Evolutionary conservation across 53 echinoderm and acorn worm species (phyloP).

Genomic region (Henricia sp.): DNA sequence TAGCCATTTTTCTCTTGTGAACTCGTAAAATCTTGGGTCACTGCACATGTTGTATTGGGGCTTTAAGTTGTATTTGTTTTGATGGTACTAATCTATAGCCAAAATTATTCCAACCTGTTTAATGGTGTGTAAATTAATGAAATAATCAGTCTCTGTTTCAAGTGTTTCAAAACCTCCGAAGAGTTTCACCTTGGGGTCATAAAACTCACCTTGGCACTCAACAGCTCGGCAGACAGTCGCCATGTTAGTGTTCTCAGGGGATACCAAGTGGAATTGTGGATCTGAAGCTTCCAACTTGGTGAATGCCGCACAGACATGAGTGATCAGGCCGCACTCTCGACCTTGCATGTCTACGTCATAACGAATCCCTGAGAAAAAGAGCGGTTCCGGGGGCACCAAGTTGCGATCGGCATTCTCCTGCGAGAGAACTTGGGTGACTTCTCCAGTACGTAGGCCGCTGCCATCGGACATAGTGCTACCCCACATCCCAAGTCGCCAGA

Average conservation of each 20-base stretch:
- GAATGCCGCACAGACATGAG: constrained; percentile 56
- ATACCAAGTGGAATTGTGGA: constrained; percentile 47
- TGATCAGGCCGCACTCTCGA: constrained; percentile 8
- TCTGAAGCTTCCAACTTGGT: constrained; percentile 40
- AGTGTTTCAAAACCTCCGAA: neutral
- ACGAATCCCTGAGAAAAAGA: constrained; percentile 17
- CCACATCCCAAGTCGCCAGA: constrained; percentile 65
- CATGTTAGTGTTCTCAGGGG: neutral
- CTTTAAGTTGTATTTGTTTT: too few relatives aligned
- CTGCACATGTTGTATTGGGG: too few relatives aligned
- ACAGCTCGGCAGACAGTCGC: constrained; percentile 31
- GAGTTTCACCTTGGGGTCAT: neutral
- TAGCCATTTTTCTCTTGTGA: too few relatives aligned
- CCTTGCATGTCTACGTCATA: constrained; percentile 55
- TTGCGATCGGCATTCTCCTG: constrained; percentile 9
- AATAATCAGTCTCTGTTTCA: neutral
- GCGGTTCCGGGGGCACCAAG: constrained; percentile 51
- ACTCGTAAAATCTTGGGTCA: too few relatives aligned
- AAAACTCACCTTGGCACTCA: constrained; percentile 49
- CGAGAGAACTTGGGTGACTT: constrained; percentile 48
- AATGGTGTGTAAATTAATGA: neutral
- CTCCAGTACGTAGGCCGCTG: constrained; percentile 9
- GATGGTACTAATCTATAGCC: too few relatives aligned
- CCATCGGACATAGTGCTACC: constrained; percentile 52
- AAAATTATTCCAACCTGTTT: too few relatives aligned